Conservation (phyloP, 64 coral and sea anemone species). For the Montipora foliosa region DNA sequence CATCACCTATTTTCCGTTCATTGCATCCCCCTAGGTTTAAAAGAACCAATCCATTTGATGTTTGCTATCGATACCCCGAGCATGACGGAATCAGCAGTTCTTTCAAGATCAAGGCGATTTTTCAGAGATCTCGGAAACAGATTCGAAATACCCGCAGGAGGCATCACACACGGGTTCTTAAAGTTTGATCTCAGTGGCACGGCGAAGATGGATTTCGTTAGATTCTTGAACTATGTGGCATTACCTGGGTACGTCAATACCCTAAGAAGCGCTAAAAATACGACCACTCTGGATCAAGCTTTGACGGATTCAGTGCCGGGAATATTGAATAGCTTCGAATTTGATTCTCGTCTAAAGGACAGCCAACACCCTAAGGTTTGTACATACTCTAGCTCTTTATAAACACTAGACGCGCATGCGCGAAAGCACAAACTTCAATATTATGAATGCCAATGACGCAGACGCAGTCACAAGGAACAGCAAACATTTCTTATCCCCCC, state of each 20-base stretch:
- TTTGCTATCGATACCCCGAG: conserved; percentile 57
- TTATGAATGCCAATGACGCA: no score
- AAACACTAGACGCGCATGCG: no score
- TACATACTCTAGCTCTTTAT: neutral
- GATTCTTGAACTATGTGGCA: conserved; percentile 42
- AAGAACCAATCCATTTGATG: conserved; percentile 65
- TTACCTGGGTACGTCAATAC: conserved; percentile 59
- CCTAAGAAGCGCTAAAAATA: conserved; percentile 35
- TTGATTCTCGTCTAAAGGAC: conserved; percentile 21
- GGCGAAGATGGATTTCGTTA: conserved; percentile 46
- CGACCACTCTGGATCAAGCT: conserved; percentile 45
- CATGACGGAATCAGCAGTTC: neutral
- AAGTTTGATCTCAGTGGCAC: conserved; percentile 59
- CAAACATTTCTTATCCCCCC: no score
- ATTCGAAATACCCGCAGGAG: conserved; percentile 50
- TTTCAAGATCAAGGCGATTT: conserved; percentile 39
- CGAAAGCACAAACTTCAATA: no score
- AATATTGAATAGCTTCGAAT: conserved; percentile 23
- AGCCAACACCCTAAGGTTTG: conserved; percentile 62
- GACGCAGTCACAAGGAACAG: no score
- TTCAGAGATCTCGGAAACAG: conserved; percentile 61
- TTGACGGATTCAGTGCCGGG: conserved; percentile 70
- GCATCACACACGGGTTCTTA: conserved; percentile 58
- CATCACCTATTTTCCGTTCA: neutral
- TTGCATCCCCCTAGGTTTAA: neutral